Base-by-base conservation (phyloP, 2,888 invertebrate species). In the Ypsolopha scabrella region DNA sequence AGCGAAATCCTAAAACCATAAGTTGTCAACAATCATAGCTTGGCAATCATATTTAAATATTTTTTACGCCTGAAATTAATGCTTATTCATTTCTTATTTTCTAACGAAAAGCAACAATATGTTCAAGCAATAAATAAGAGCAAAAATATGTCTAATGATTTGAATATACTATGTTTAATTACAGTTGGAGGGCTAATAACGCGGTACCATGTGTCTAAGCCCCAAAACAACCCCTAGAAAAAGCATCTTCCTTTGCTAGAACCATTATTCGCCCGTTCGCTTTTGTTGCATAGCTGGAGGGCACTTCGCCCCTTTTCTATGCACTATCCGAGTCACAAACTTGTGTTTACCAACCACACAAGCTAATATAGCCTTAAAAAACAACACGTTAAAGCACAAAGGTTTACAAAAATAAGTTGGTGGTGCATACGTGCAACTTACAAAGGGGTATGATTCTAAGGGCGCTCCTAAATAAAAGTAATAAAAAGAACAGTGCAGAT, bases 341-440 rank as follows among this genome's bases (percentile, higher is more conserved):
- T 13, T 43, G 14, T 6, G 13, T 24, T 11, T 9, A 2, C 35
- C 7, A 47, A 7, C 14, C 0, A 8, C 13, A 43, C 43, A 13
- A 13, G 6, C 8, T 6, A 47, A 47, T 37, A 47, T 37, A 36
- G 13, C n/a, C 37, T 24, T 24, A 3, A 24, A 24, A 24, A 24
- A 24, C 4, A 24, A 24, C 24, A 24, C 24, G 24, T 24, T 24
- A 24, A 24, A 24, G 24, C 24, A 24, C 35, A 36, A 35, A 35
- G 34, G 46, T 11, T 33, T 6, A 46, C 8, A 43, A 35, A 24
- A 35, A 9, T 3, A 46, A n/a, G 35, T 35, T 11, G 35, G 36
- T 11, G 35, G 35, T 11, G 14, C 43, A 60, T 62, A 78, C 81
- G 82, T 82, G 82, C 73, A 67, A 55, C 58, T 54, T 53, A 82